Percentiles rank a stretch among this genome's conserved stretches.
These are phyloP conservation scores for Pilophorus perplexus DNA, from an alignment of 2,888 invertebrate species.

Conservation along the genomic window DNA sequence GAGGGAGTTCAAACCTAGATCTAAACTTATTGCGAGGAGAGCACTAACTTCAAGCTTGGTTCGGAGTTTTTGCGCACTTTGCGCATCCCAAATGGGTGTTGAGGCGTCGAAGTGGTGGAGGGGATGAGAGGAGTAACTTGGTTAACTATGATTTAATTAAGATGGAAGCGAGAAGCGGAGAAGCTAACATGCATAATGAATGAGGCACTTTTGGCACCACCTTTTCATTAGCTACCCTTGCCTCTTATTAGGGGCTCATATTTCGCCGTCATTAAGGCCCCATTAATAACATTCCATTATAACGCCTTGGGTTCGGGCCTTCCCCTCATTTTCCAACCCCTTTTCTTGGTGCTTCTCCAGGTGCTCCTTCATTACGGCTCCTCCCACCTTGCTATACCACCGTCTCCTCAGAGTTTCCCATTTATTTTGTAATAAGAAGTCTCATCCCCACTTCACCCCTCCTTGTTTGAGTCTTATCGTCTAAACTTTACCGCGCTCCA, in stretches of 20 bases:
- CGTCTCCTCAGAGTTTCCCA: conserved; percentile 23
- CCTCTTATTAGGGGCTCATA: conserved; percentile 43
- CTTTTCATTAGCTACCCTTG: conserved; percentile 41
- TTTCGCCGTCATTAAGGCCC: conserved; percentile 42
- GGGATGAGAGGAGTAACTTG: conserved; percentile 31
- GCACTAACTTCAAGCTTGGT: conserved; percentile 6
- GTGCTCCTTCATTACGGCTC: conserved; percentile 34
- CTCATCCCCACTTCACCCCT: conserved; percentile 14
- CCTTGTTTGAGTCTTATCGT: not conserved
- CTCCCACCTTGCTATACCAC: not conserved
- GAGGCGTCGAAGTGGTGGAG: not conserved
- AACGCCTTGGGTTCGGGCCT: conserved; percentile 34
- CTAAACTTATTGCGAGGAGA: not conserved
- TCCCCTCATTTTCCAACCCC: conserved; percentile 10
- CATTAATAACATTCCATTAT: conserved; percentile 44
- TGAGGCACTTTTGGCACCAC: conserved; percentile 43
- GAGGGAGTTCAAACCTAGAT: conserved; percentile 3
- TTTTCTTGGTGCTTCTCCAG: conserved; percentile 32
- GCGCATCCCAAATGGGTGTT: not conserved
- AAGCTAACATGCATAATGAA: conserved; percentile 44
- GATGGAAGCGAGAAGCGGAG: conserved; percentile 35
- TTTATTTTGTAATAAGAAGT: conserved; percentile 35
- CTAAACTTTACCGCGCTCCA: conserved; percentile 9
- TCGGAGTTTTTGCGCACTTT: conserved; percentile 6
- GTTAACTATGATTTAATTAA: conserved; percentile 44